A percentile compares a stretch with the other conserved stretches of the same genome.
Evolutionary conservation across 2,113 vertebrate species (phyloP).

Genomic region (Cyanistes caeruleus): DNA sequence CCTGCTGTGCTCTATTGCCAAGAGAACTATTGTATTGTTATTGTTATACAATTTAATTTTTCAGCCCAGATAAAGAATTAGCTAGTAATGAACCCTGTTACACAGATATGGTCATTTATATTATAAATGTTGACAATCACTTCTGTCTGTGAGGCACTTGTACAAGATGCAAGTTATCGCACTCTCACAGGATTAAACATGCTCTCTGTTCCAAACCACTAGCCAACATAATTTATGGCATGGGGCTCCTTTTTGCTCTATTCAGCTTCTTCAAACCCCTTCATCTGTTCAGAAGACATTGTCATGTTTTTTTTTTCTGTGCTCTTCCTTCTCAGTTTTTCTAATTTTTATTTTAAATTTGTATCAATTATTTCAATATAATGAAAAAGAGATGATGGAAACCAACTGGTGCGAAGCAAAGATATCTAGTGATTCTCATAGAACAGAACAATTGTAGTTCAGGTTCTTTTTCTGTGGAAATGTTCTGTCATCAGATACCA

Average conservation of each 20-base stretch:
- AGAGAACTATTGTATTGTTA: background rate
- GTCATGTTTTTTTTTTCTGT: background rate
- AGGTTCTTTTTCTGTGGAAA: background rate
- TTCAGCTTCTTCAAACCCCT: background rate
- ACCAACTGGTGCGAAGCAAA: background rate
- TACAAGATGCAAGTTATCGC: background rate
- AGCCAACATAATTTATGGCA: background rate
- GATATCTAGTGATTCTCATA: background rate
- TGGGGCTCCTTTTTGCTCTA: background rate
- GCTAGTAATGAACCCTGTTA: background rate
- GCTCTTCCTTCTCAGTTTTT: background rate
- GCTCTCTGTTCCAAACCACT: background rate
- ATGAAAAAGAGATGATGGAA: background rate
- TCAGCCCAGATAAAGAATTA: slow-evolving; percentile 21
- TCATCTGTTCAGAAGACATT: background rate
- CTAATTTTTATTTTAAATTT: background rate
- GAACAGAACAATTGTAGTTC: background rate
- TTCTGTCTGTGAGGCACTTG: background rate
- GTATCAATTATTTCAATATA: background rate
- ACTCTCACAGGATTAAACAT: background rate
- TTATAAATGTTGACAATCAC: slow-evolving; percentile 23
- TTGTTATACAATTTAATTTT: slow-evolving; percentile 1
- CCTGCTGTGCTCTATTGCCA: background rate
- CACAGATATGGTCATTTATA: slow-evolving; percentile 10
- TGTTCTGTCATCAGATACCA: background rate